These are phyloP conservation scores for Empis livida DNA, from an alignment of 2,888 invertebrate species.

Conservation along the genomic window DNA sequence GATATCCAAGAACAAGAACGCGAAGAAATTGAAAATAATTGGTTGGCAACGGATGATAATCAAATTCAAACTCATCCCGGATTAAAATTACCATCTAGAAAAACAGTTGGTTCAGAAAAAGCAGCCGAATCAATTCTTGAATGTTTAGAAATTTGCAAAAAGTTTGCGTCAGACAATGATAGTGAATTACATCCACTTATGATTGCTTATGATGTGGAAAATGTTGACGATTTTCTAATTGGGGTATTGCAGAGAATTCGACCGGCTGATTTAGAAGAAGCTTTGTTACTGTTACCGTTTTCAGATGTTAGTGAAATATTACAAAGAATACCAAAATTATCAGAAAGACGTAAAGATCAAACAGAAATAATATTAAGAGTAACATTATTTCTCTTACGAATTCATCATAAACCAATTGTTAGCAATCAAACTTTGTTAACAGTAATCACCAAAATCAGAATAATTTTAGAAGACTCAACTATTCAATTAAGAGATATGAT, in stretches of 20 bases:
- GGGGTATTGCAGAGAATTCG: slow-evolving; percentile 67
- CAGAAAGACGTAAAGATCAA: slow-evolving; percentile 51
- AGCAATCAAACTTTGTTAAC: slow-evolving; percentile 53
- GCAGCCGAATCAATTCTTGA: slow-evolving; percentile 83
- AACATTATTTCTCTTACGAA: slow-evolving; percentile 58
- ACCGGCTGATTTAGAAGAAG: slow-evolving; percentile 83
- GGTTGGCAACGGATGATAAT: slow-evolving; percentile 56
- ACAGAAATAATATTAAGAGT: slow-evolving; percentile 66
- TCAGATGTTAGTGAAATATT: slow-evolving; percentile 67
- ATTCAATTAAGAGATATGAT: slow-evolving; percentile 53
- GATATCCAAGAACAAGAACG: slow-evolving; percentile 82
- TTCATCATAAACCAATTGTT: slow-evolving; percentile 68
- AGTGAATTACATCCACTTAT: slow-evolving; percentile 62
- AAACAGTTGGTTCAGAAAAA: slow-evolving; percentile 39
- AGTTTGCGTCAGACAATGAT: slow-evolving; percentile 38
- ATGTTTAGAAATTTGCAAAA: slow-evolving; percentile 65
- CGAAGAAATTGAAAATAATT: slow-evolving; percentile 54
- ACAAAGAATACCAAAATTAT: slow-evolving; percentile 51
- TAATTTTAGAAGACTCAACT: slow-evolving; percentile 21
- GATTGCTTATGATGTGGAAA: slow-evolving; percentile 60
- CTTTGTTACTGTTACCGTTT: slow-evolving; percentile 75
- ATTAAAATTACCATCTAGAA: slow-evolving; percentile 71
- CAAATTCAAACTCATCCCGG: slow-evolving; percentile 58
- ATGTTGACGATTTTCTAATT: slow-evolving; percentile 66
- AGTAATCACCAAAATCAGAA: slow-evolving; percentile 22